Evolutionary conservation across 2,888 invertebrate species (phyloP).

Genomic region (Torymus tubicola): DNA sequence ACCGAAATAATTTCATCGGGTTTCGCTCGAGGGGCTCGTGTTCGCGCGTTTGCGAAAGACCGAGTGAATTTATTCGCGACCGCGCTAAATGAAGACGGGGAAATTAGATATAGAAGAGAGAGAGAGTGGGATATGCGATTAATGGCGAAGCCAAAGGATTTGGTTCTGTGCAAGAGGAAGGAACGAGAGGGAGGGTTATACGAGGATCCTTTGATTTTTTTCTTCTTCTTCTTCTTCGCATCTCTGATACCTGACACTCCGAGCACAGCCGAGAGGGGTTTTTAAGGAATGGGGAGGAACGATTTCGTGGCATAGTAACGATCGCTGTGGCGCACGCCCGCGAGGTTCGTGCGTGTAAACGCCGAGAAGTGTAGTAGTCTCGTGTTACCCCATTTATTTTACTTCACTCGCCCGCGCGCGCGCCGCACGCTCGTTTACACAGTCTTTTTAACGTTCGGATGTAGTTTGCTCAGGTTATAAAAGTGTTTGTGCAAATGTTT

Average conservation of each 20-base stretch:
- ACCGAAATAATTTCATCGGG: conserved; percentile 40
- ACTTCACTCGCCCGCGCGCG: too few species aligned
- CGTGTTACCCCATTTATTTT: not conserved
- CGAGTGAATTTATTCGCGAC: not conserved
- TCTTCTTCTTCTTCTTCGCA: too few species aligned
- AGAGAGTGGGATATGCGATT: not conserved
- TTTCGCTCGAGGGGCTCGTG: conserved; percentile 15
- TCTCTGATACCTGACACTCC: conserved; percentile 25
- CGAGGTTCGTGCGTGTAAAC: not conserved
- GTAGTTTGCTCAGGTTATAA: too few species aligned
- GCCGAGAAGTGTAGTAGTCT: not conserved
- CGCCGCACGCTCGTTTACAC: too few species aligned
- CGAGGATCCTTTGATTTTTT: not conserved
- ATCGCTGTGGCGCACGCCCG: not conserved
- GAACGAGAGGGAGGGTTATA: not conserved
- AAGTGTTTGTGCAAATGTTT: too few species aligned
- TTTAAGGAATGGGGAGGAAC: not conserved
- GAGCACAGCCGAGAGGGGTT: not conserved
- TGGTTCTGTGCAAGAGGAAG: not conserved
- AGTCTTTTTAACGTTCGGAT: too few species aligned
- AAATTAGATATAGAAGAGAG: conserved; percentile 41
- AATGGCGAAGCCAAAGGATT: conserved; percentile 14
- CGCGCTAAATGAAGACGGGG: conserved; percentile 17
- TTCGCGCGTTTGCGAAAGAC: not conserved
- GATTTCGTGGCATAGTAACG: not conserved